These are phyloP conservation scores for Engraulis encrasicolus DNA, from an alignment of 2,113 vertebrate species.

Conservation along the genomic window DNA sequence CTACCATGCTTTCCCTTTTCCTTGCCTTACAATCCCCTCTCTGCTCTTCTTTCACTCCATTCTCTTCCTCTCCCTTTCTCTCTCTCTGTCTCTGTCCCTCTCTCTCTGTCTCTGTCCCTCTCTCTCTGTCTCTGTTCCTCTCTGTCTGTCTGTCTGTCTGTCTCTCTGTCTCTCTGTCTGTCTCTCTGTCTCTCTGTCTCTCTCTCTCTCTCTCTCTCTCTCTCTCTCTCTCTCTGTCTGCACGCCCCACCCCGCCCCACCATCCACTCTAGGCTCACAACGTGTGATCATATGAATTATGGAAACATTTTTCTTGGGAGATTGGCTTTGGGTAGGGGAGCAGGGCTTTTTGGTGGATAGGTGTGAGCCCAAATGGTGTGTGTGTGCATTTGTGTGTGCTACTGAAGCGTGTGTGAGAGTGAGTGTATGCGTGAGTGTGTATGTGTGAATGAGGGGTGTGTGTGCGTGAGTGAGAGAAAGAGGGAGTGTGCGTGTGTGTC, in stretches of 20 bases:
- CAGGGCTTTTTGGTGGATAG: neutral
- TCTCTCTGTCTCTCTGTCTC: neutral
- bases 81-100: neutral
- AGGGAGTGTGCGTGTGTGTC: neutral
- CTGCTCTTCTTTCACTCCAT: neutral
- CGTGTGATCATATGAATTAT: slow-evolving; percentile 55
- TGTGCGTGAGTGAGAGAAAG: neutral
- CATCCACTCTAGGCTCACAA: neutral
- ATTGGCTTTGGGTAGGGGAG: slow-evolving; percentile 42
- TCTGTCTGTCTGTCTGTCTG: neutral
- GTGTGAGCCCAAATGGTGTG: too few species aligned
- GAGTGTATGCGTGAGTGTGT: too few species aligned
- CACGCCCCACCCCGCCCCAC: neutral
- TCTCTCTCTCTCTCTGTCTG: neutral
- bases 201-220: neutral
- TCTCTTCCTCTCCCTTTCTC: too few species aligned
- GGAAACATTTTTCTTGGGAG: slow-evolving; percentile 53
- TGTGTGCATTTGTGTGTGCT: too few species aligned
- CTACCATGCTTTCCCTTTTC: too few species aligned
- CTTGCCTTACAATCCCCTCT: too few species aligned
- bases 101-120: neutral
- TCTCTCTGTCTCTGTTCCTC: too few species aligned
- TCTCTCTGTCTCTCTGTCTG: too few species aligned
- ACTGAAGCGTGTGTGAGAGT: too few species aligned
- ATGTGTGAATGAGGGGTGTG: neutral